A percentile compares a stretch with the other conserved stretches of the same genome.
Evolutionary conservation across 1,140 invertebrate species (phyloP).

Genomic region (Sminthurinus signatus): DNA sequence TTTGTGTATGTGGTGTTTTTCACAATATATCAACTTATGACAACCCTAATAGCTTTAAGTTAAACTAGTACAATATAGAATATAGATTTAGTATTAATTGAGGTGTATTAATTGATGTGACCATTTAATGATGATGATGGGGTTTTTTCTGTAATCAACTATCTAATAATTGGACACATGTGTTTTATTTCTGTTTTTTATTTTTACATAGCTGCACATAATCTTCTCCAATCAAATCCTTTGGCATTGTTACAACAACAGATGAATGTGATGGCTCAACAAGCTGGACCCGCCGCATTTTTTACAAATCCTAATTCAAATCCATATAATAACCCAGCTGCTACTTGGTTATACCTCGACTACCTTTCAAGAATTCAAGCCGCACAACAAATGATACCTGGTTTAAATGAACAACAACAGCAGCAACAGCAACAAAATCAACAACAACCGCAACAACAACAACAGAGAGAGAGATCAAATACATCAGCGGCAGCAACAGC

Average conservation of each 20-base stretch:
- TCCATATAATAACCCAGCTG: constrained; percentile 28
- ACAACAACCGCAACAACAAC: constrained; percentile 3
- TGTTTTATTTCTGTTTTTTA: neutral
- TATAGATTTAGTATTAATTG: neutral
- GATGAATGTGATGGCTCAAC: constrained; percentile 28
- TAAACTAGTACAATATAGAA: no score
- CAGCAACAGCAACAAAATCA: neutral
- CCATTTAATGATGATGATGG: neutral
- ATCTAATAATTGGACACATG: neutral
- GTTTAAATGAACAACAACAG: neutral
- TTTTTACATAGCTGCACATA: constrained; percentile 20
- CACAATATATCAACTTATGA: no score
- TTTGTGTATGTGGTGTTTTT: no score
- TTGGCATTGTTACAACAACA: constrained; percentile 25
- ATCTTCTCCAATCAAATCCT: constrained; percentile 25
- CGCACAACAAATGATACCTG: constrained; percentile 31
- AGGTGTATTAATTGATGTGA: neutral
- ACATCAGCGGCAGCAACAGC: constrained; percentile 3
- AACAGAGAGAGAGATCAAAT: constrained; percentile 1
- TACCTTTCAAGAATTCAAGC: constrained; percentile 37
- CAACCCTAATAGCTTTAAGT: no score
- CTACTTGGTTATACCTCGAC: constrained; percentile 36
- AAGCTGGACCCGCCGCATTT: constrained; percentile 13
- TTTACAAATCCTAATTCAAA: constrained; percentile 1
- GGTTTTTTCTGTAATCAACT: neutral